Conservation (phyloP, 1,140 invertebrate genomes). For the Paramacrobiotus metropolitanus region DNA sequence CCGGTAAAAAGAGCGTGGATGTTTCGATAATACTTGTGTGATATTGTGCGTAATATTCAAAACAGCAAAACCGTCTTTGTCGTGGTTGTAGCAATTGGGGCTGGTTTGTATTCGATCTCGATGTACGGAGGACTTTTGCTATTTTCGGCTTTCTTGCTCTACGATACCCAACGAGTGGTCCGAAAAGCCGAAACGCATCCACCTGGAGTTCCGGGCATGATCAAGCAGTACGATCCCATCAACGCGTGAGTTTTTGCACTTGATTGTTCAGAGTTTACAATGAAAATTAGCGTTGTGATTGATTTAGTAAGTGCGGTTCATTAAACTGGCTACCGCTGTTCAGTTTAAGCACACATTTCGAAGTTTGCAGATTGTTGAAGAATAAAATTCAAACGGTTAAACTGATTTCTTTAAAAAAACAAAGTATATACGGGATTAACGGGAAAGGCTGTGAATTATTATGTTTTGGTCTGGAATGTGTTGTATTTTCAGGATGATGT, state of each 20-base stretch:
- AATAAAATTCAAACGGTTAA: background rate
- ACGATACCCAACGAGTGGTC: conserved; percentile 79
- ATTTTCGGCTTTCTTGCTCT: conserved; percentile 70
- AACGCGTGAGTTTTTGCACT: conserved; percentile 43
- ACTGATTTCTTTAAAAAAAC: no score
- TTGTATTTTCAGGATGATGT: conserved; percentile 45
- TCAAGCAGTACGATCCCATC: conserved; percentile 65
- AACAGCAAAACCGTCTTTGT: background rate
- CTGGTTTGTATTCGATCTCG: conserved; percentile 68
- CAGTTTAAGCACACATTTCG: background rate
- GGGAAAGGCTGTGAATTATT: background rate
- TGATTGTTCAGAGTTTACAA: background rate
- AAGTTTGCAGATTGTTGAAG: background rate
- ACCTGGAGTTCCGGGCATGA: conserved; percentile 26
- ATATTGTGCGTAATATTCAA: background rate
- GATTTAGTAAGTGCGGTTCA: background rate
- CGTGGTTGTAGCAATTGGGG: conserved; percentile 36
- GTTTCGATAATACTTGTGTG: background rate
- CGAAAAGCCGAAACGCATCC: conserved; percentile 59
- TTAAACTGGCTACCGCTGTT: background rate
- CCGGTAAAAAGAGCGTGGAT: conserved; percentile 18
- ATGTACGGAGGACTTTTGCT: conserved; percentile 82
- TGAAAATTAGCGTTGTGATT: background rate
- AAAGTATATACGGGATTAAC: no score
- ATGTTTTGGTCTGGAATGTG: background rate